Conservation (phyloP, 2,797 vertebrate species). For the Manis crassicaudata region DNA sequence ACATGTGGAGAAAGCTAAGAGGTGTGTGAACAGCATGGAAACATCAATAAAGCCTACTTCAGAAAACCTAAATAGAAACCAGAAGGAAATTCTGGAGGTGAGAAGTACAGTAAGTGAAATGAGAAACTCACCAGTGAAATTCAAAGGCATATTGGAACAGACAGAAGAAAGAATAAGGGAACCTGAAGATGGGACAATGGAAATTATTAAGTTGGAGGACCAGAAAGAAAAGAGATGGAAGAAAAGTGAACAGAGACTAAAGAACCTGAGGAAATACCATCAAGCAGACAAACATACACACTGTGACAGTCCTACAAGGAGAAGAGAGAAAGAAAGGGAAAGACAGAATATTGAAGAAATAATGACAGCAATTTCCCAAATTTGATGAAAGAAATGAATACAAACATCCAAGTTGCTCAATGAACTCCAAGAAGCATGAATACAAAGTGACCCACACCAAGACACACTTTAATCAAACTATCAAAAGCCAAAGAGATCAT, state of each 20-base stretch:
- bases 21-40: neutral
- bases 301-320: neutral
- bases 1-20: too few relatives aligned
- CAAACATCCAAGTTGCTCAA: neutral
- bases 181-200: neutral
- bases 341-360: neutral
- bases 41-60: neutral
- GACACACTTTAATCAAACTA: neutral
- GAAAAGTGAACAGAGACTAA: neutral
- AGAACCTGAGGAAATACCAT: neutral
- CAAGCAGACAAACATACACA: neutral
- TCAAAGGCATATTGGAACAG: neutral
- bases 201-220: neutral
- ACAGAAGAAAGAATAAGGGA: neutral
- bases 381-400: neutral
- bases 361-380: neutral
- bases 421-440: neutral
- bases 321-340: neutral
- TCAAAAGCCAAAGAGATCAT: neutral
- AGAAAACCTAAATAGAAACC: neutral
- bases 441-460: neutral
- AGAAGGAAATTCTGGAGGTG: neutral
- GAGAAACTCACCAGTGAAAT: neutral
- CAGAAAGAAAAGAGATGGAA: neutral
- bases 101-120: neutral